Conservation (phyloP, 2,113 vertebrate genomes). For the Odobenus rosmarus region DNA sequence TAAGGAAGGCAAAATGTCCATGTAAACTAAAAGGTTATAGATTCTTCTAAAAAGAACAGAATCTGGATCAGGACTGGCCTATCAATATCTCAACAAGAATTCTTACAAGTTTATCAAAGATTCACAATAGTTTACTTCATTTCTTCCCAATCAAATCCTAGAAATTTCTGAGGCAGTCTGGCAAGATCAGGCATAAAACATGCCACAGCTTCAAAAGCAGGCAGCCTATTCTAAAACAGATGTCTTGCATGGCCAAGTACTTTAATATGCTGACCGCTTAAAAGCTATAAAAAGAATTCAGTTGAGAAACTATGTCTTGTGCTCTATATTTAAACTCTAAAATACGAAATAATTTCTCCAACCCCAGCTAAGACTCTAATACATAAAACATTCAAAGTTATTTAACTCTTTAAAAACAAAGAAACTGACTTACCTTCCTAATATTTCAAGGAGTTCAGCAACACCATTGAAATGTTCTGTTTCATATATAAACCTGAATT, state of each 20-base stretch:
- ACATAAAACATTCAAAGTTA: constrained; percentile 29
- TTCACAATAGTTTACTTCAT: background rate
- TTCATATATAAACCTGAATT: constrained; percentile 92
- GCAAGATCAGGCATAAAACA: constrained; percentile 19
- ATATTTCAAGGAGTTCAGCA: constrained; percentile 91
- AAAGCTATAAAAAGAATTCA: constrained; percentile 8
- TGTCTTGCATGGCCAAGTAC: background rate
- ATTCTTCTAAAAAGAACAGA: background rate
- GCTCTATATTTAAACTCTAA: constrained; percentile 45
- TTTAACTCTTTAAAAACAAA: constrained; percentile 43
- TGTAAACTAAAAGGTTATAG: background rate
- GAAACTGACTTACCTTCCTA: constrained; percentile 88
- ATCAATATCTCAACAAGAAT: background rate
- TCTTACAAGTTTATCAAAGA: background rate
- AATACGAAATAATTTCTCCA: constrained; percentile 28
- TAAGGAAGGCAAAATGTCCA: constrained; percentile 28
- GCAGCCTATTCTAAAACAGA: background rate
- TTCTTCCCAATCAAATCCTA: background rate
- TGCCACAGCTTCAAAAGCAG: background rate
- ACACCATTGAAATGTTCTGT: constrained; percentile 93
- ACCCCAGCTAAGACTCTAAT: constrained; percentile 61
- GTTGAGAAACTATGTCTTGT: constrained; percentile 23
- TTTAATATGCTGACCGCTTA: background rate
- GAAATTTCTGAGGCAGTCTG: background rate
- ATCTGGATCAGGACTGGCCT: background rate